These are phyloP conservation scores for Sceloporus tristichus DNA, from an alignment of 2,113 vertebrate genomes.

Conservation along the genomic window DNA sequence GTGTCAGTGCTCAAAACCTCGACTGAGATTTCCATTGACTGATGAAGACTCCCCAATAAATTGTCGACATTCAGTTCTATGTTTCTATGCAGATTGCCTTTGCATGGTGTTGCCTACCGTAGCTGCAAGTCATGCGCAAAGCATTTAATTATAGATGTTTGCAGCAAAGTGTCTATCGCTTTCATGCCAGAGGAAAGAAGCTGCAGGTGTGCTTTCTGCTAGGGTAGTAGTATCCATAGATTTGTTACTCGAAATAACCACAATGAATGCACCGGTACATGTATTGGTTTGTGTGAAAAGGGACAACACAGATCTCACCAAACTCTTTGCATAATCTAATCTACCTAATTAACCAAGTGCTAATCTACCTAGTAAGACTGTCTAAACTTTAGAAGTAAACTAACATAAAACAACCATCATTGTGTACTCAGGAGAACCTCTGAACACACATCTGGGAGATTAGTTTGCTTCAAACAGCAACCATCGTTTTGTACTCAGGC, in stretches of 20 bases:
- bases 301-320: not conserved
- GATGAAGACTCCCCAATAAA: not conserved
- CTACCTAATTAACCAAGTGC: not conserved
- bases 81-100: not conserved
- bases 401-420: not conserved
- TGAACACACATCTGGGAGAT: not conserved
- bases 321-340: not conserved
- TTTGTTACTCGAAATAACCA: not conserved
- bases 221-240: not conserved
- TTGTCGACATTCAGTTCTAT: not conserved
- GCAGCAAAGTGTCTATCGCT: not conserved
- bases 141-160: constrained; percentile 13
- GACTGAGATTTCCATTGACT: not conserved
- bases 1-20: not conserved
- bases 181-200: not conserved
- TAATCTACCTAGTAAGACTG: not conserved
- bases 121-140: not conserved
- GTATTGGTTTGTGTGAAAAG: not conserved
- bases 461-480: not conserved
- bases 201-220: not conserved
- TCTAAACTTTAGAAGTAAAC: not conserved
- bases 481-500: not conserved
- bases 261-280: not conserved
- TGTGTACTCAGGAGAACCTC: not conserved
- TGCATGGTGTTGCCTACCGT: not conserved